phyloP scores from a whole-genome alignment of 2,113 vertebrate species.

The Vicugna pacos region DNA sequence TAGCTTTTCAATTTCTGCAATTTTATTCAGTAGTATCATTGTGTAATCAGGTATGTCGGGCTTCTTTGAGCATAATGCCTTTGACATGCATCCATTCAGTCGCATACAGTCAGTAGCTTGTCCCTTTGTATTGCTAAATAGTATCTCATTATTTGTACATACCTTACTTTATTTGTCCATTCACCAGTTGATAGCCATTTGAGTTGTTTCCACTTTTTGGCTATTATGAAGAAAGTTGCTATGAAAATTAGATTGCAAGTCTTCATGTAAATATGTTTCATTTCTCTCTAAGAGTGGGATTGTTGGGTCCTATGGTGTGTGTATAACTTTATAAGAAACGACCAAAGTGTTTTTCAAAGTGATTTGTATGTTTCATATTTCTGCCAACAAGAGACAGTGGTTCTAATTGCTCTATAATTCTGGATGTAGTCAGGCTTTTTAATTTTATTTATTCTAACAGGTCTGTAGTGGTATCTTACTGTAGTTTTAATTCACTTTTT shows the following conservation, averaged over 20 bases:
- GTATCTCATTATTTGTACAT: not conserved
- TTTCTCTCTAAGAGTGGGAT: not conserved
- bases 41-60: not conserved
- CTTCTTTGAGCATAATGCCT: not conserved
- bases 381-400: not conserved
- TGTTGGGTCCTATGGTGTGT: not conserved
- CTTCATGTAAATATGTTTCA: not conserved
- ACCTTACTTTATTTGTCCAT: not conserved
- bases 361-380: not conserved
- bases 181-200: not conserved
- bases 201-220: not conserved
- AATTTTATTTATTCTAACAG: not conserved
- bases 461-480: not conserved
- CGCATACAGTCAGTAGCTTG: not conserved
- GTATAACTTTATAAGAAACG: not conserved
- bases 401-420: not conserved
- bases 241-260: not conserved
- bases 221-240: not conserved
- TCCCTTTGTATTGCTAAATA: not conserved
- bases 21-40: not conserved
- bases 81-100: not conserved
- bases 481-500: not conserved
- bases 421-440: not conserved
- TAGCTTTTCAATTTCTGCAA: not conserved
- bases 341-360: not conserved